Conservation (phyloP, 2,113 vertebrate species). For the Tachysurus vachellii region DNA sequence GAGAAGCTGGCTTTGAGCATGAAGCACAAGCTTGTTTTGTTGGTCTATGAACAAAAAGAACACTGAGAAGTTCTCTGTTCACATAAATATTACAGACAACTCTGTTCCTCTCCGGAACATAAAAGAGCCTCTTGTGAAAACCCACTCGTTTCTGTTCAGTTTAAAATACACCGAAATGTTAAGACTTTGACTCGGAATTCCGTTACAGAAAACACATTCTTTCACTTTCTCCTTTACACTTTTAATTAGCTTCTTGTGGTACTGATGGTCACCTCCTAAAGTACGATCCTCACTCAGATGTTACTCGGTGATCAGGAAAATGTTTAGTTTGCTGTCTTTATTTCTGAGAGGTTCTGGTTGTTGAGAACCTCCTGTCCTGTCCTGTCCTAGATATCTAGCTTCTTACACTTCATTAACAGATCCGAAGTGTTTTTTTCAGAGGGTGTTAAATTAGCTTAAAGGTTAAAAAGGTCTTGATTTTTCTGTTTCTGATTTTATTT, state of each 20-base stretch:
- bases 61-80: neutral
- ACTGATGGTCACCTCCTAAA: neutral
- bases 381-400: neutral
- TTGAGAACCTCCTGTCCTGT: neutral
- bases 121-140: neutral
- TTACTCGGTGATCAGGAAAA: neutral
- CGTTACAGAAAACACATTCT: neutral
- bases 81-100: neutral
- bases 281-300: neutral
- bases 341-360: neutral
- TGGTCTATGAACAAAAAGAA: neutral
- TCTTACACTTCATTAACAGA: neutral
- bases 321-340: neutral
- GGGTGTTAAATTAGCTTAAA: neutral
- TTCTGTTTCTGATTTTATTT: conserved; percentile 18
- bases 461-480: neutral
- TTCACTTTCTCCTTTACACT: neutral
- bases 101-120: too few relatives aligned
- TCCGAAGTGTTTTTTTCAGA: too few relatives aligned
- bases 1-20: neutral
- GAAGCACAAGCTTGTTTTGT: neutral
- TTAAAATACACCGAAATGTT: neutral
- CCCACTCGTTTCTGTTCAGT: neutral
- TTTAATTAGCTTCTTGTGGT: neutral
- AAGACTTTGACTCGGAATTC: neutral